phyloP scores from a whole-genome alignment of 2,888 invertebrate species.

The Cartodere bifasciata region DNA sequence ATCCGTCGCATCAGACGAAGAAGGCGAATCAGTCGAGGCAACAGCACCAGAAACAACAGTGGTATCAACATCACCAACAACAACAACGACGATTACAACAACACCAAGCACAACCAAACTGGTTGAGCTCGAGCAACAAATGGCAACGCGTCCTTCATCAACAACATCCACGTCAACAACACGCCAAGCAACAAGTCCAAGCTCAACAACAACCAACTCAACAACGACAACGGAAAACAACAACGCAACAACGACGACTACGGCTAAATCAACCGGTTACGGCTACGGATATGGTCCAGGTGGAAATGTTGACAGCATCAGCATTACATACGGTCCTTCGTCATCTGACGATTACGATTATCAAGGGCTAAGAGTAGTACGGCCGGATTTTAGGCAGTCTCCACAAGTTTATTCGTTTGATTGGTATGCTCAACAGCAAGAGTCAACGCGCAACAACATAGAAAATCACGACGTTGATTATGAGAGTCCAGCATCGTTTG shows the following conservation, averaged over 20 bases:
- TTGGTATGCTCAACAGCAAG: too few relatives aligned
- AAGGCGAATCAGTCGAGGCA: constrained; percentile 12
- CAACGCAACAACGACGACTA: constrained; percentile 15
- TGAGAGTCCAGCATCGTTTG: too few relatives aligned
- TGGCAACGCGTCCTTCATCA: too few relatives aligned
- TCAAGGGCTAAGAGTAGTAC: too few relatives aligned
- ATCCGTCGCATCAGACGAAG: constrained; percentile 9
- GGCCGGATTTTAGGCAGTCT: too few relatives aligned
- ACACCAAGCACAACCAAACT: constrained; percentile 2
- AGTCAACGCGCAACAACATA: too few relatives aligned
- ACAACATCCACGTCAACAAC: neutral
- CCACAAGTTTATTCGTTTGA: too few relatives aligned
- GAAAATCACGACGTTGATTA: too few relatives aligned
- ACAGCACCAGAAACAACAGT: constrained; percentile 14
- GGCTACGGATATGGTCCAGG: constrained; percentile 25
- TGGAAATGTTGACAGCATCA: constrained; percentile 30
- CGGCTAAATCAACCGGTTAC: constrained; percentile 12
- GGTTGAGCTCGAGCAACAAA: constrained; percentile 13
- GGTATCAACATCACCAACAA: constrained; percentile 2
- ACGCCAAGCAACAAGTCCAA: constrained; percentile 10
- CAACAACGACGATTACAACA: neutral
- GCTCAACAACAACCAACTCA: constrained; percentile 12
- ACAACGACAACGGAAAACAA: constrained; percentile 14
- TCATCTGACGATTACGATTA: too few relatives aligned
- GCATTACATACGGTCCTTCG: constrained; percentile 31